Evolutionary conservation across 1,140 invertebrate species (phyloP).

Genomic region (Drosophila takahashii): DNA sequence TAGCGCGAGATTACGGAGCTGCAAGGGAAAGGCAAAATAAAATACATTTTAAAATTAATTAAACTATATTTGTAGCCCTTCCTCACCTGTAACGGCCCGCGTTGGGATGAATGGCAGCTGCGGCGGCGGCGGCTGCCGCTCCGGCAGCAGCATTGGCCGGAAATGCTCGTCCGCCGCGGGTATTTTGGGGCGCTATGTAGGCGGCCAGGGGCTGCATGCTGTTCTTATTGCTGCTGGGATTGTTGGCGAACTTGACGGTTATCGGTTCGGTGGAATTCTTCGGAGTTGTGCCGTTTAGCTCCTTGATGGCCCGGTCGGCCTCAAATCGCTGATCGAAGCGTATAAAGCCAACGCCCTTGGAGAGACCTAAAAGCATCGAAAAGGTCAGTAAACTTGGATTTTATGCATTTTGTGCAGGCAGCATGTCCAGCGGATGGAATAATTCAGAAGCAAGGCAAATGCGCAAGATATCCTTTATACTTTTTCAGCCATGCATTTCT

Average conservation of each 20-base stretch:
- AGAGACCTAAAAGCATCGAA: slow-evolving; percentile 89
- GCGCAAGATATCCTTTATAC: not conserved
- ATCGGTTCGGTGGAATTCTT: slow-evolving; percentile 98
- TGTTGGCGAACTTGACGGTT: slow-evolving; percentile 99
- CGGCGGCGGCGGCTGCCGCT: slow-evolving; percentile 86
- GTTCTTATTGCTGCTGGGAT: slow-evolving; percentile 98
- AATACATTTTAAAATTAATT: not conserved
- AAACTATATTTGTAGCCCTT: not conserved
- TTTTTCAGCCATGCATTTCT: not conserved
- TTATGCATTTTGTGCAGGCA: not conserved
- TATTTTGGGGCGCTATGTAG: slow-evolving; percentile 92
- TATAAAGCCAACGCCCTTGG: slow-evolving; percentile 99
- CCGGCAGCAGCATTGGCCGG: slow-evolving; percentile 89
- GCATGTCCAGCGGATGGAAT: not conserved
- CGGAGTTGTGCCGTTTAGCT: slow-evolving; percentile 98
- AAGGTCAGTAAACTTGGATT: not conserved
- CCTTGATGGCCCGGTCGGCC: slow-evolving; percentile 98
- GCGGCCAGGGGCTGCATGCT: slow-evolving; percentile 96
- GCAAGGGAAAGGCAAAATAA: slow-evolving; percentile 5
- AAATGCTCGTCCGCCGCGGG: slow-evolving; percentile 90
- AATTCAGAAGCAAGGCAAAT: not conserved
- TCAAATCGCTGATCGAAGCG: slow-evolving; percentile 99
- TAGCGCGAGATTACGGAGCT: slow-evolving; percentile 88
- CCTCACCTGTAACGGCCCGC: slow-evolving; percentile 94
- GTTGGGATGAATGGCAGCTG: slow-evolving; percentile 92